Base-by-base conservation (phyloP, 2,113 vertebrate species). In the Xiphorhynchus elegans region DNA sequence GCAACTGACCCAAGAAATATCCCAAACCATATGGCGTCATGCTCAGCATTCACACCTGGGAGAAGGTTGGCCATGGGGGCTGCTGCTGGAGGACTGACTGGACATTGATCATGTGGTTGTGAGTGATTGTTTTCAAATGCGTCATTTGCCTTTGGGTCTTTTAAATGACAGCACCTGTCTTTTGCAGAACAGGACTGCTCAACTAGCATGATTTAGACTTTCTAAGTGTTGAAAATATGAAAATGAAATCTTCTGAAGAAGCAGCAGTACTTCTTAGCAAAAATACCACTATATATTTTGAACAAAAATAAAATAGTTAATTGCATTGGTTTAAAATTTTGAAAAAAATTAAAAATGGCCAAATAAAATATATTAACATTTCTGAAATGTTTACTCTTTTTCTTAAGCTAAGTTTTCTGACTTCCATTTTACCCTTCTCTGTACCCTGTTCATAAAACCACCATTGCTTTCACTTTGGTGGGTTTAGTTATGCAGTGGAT, bases 61-160 rank as follows among this genome's bases (percentile, higher is more conserved):
- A 59, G 25, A 67, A 55, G 14, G 8, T 3, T 23, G 24, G 24
- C 37, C 19, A 17, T 12, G 17, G 24, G 13, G 8, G 5, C 33
- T 29, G 17, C 33, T 70, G 37, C 64, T 59, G 24, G 4, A 23
- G 3, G 1, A 46, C 28, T 52, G 33, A 2, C 37, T 66, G 37
- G 29, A 20, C 29, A 53, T 2, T n/a, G 17, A 17, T 77, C 0
- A 0, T 21, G 52, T 72, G 17, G 7, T 28, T 44, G 24, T 58
- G 42, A 82, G 17, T 11, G 42, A 31, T 21, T 40, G 7, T 10
- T 87, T 83, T 59, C 17, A 33, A 40, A 66, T 44, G 18, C 2
- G 14, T 37, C 2, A 20, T 31, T 72, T 59, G 25, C 8, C 12
- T 47, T 84, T 8, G 0, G 0, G 17, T 39, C 80, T 58, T 17